These are phyloP conservation scores for Paedocypris micromegethes DNA, from an alignment of 2,797 vertebrate species.

Conservation along the genomic window DNA sequence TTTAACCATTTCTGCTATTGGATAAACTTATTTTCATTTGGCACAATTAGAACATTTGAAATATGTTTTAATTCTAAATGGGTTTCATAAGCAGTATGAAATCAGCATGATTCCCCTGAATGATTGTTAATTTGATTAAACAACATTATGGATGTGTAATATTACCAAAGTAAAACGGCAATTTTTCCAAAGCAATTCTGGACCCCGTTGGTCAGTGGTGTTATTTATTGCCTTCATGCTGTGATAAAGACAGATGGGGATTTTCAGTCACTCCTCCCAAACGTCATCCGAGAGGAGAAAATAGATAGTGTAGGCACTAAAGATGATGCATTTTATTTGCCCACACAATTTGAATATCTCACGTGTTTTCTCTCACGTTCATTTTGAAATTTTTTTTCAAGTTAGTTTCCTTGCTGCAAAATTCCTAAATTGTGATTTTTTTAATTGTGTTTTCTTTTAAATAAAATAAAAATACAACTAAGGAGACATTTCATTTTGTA, in stretches of 20 bases:
- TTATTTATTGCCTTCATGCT: slow-evolving; percentile 31
- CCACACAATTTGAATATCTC: slow-evolving; percentile 36
- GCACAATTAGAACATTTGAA: too few relatives aligned
- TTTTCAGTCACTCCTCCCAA: slow-evolving; percentile 31
- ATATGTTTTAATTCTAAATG: too few relatives aligned
- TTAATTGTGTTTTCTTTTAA: too few relatives aligned
- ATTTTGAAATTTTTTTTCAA: slow-evolving; percentile 7
- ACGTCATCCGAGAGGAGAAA: slow-evolving; percentile 39
- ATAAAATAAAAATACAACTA: too few relatives aligned
- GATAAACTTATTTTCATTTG: too few relatives aligned
- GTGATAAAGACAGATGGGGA: slow-evolving; percentile 41
- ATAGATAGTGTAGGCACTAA: slow-evolving; percentile 39
- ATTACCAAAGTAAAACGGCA: too few relatives aligned
- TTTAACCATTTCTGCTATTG: too few relatives aligned
- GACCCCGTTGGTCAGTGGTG: slow-evolving; percentile 9
- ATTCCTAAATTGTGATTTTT: background rate
- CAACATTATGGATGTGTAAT: too few relatives aligned
- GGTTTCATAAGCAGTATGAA: too few relatives aligned
- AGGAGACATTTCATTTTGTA: too few relatives aligned
- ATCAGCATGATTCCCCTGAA: too few relatives aligned
- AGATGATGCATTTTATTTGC: slow-evolving; percentile 42
- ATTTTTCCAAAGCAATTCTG: slow-evolving; percentile 1
- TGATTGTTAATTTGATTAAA: too few relatives aligned
- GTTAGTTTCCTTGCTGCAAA: slow-evolving; percentile 11
- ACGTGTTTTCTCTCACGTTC: slow-evolving; percentile 33